Conservation (phyloP, 2,113 vertebrate genomes). For the Eulemur macaco region DNA sequence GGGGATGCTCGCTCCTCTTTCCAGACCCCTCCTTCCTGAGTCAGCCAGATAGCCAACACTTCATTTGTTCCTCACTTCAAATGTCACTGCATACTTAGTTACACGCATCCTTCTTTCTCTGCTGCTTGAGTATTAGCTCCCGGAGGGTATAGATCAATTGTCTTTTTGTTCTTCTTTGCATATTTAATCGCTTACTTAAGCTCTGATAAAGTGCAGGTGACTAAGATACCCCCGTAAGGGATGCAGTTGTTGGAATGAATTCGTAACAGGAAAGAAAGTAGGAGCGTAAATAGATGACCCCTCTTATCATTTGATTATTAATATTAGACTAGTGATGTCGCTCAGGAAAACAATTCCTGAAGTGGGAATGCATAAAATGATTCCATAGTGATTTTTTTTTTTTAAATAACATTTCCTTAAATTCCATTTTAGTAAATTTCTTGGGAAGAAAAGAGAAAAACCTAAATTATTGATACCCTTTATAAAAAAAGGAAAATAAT, state of each 20-base stretch:
- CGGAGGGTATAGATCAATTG: background rate
- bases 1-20: background rate
- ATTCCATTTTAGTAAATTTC: constrained; percentile 20
- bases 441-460: constrained; percentile 29
- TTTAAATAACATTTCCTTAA: background rate
- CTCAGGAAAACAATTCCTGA: background rate
- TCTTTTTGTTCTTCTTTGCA: background rate
- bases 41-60: background rate
- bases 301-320: background rate
- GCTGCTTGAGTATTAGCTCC: background rate
- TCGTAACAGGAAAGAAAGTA: background rate
- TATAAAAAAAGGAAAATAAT: background rate
- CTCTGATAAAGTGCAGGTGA: background rate
- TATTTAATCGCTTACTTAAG: background rate
- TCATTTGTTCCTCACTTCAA: background rate
- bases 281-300: background rate
- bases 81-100: background rate
- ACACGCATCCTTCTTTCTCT: background rate
- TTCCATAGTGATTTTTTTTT: background rate
- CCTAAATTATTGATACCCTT: constrained; percentile 14
- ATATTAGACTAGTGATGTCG: background rate
- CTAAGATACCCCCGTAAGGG: background rate
- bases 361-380: background rate
- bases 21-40: background rate
- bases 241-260: background rate